Base-by-base conservation (phyloP, 2,113 vertebrate species). In the Proterorhinus semilunaris region DNA sequence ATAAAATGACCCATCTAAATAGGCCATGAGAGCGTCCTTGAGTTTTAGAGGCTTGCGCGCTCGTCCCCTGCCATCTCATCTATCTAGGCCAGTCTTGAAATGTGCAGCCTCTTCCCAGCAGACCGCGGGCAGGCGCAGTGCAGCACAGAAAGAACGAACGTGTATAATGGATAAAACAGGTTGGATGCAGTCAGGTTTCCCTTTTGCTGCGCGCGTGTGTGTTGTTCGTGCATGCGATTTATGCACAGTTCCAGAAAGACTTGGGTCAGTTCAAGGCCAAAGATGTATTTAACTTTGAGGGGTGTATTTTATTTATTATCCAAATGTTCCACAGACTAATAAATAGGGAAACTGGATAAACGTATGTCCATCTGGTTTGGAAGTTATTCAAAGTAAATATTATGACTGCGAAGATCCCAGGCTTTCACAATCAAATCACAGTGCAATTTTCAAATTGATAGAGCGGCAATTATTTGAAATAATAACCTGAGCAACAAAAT, bases 21-120 rank as follows among this genome's bases (percentile, higher is more conserved):
- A 85, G 86, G 85, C 76, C 79, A 72, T 62, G 65, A 79, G 82
- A 52, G 72, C 73, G 85, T 90, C 86, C 85, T 91, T 91, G 88
- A 89, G 75, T 54, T 54, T 54, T 62, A 51, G 48, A 17, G 64
- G 67, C 57, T 36, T 5, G 67, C 62, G 62, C 72, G 76, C 67
- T 76, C 73, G 65, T 81, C 68, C 68, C 78, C 68, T 84, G 79
- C 85, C 75, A 80, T 87, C 75, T 74, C 65, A 71, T 86, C 81
- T 91, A 87, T 91, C 81, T 89, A 88, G 89, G 88, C 81, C 88
- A 89, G 75, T 86, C 85, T 81, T 81, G 84, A 89, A 87, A 66
- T 72, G 79, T 78, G 83, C 78, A 80, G 87, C 86, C 83, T 78
- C 81, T 66, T 89, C 87, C 85, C 86, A 15, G 75, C 71, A 88